These are phyloP conservation scores for Griposia aprilina DNA, from an alignment of 2,888 invertebrate species.

Conservation along the genomic window DNA sequence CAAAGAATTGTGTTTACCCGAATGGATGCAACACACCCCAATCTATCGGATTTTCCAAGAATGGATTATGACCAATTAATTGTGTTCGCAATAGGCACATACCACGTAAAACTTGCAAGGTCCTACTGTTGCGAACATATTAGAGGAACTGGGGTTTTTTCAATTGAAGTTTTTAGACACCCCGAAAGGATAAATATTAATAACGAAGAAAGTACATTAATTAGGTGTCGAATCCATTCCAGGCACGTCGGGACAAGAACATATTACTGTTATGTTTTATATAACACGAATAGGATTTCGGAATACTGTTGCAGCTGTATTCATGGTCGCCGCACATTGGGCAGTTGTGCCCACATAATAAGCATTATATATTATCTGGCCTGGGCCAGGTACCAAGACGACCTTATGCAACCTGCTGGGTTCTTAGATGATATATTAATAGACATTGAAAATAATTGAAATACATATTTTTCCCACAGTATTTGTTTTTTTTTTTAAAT, in stretches of 20 bases:
- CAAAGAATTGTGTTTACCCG: conserved; percentile 34
- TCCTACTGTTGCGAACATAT: conserved; percentile 38
- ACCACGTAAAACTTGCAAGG: conserved; percentile 38
- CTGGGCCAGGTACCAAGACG: conserved; percentile 15
- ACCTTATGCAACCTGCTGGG: conserved; percentile 17
- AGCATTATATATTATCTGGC: conserved; percentile 19
- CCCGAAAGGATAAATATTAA: conserved; percentile 21
- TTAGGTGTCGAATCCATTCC: conserved; percentile 20
- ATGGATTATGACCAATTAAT: conserved; percentile 30
- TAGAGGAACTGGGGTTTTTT: conserved; percentile 25
- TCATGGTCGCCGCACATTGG: conserved; percentile 18
- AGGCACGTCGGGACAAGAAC: conserved; percentile 9
- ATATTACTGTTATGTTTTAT: conserved; percentile 21
- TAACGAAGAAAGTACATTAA: conserved; percentile 14
- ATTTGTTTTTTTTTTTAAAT: too few species aligned
- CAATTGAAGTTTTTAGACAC: conserved; percentile 33
- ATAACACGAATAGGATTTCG: conserved; percentile 7
- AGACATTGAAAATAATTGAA: conserved; percentile 7
- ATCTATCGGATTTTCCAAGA: conserved; percentile 28
- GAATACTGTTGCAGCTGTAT: conserved; percentile 13
- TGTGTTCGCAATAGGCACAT: conserved; percentile 29
- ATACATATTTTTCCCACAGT: conserved; percentile 8
- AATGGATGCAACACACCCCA: conserved; percentile 19
- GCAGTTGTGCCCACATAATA: conserved; percentile 19
- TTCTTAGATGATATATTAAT: conserved; percentile 13